Percentiles rank a stretch among this genome's conserved stretches.
phyloP scores from a whole-genome alignment of 2,888 invertebrate genomes.

The Eumerus sabulonum region DNA sequence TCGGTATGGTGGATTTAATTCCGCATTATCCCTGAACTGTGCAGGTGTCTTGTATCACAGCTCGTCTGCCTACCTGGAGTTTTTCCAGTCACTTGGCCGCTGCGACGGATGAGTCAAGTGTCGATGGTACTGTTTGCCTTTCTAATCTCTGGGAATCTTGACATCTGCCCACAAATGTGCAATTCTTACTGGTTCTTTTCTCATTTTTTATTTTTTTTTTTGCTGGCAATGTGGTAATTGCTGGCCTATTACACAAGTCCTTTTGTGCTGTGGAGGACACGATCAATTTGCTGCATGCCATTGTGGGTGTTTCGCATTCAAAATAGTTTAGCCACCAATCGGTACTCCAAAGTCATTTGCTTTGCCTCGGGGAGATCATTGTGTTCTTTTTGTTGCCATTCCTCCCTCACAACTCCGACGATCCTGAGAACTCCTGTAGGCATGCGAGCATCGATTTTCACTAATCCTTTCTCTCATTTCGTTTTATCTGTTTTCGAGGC shows the following conservation, averaged over 20 bases:
- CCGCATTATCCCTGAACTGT: constrained; percentile 41
- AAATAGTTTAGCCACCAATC: too few species aligned
- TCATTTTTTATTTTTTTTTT: constrained; percentile 36
- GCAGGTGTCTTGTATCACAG: constrained; percentile 57
- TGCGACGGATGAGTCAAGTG: constrained; percentile 65
- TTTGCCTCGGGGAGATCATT: too few species aligned
- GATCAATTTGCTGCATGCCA: too few species aligned
- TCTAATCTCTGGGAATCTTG: constrained; percentile 60
- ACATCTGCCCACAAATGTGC: constrained; percentile 58
- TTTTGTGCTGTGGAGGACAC: neutral
- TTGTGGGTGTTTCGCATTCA: too few species aligned
- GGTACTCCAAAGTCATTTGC: too few species aligned
- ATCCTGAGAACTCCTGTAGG: constrained; percentile 61
- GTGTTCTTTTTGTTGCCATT: constrained; percentile 9
- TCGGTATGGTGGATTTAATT: constrained; percentile 59
- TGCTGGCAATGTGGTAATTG: constrained; percentile 48
- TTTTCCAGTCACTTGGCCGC: neutral
- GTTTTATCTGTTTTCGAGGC: constrained; percentile 28
- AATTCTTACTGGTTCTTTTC: constrained; percentile 4
- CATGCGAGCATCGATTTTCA: constrained; percentile 24
- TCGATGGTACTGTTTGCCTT: constrained; percentile 41
- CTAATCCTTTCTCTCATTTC: constrained; percentile 11
- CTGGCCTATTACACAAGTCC: constrained; percentile 56
- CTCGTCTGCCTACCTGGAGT: neutral
- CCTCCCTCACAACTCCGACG: constrained; percentile 26